These are phyloP conservation scores for Oligia latruncula DNA, from an alignment of 2,888 invertebrate species.

Conservation along the genomic window DNA sequence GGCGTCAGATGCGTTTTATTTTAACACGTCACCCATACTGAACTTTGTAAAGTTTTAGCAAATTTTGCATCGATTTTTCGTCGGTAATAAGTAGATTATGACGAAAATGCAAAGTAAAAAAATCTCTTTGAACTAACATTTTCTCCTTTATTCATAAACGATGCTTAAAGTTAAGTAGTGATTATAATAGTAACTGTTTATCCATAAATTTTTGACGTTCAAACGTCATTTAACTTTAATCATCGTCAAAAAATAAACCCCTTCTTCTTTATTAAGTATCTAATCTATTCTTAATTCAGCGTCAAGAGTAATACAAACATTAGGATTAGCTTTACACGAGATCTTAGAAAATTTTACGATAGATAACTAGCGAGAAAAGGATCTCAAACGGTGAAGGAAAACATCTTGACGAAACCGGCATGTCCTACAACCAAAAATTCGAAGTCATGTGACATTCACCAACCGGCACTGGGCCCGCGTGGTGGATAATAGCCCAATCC, in stretches of 20 bases:
- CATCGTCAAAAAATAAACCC: no score
- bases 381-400: background rate
- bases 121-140: background rate
- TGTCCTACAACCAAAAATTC: background rate
- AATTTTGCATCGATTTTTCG: background rate
- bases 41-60: slow-evolving; percentile 1
- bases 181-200: background rate
- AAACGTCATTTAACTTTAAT: background rate
- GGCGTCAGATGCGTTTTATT: slow-evolving; percentile 50
- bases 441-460: background rate
- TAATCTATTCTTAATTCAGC: background rate
- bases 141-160: background rate
- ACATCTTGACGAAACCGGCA: background rate
- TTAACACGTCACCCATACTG: slow-evolving; percentile 3
- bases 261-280: background rate
- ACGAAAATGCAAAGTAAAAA: background rate
- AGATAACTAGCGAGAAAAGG: background rate
- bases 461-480: background rate
- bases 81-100: no score
- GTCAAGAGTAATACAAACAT: background rate
- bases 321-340: background rate
- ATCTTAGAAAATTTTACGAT: background rate
- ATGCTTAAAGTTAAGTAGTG: background rate
- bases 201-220: background rate
- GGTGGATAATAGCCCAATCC: background rate